Evolutionary conservation across 2,113 vertebrate species (phyloP).

Genomic region (Butastur rufipennis): DNA sequence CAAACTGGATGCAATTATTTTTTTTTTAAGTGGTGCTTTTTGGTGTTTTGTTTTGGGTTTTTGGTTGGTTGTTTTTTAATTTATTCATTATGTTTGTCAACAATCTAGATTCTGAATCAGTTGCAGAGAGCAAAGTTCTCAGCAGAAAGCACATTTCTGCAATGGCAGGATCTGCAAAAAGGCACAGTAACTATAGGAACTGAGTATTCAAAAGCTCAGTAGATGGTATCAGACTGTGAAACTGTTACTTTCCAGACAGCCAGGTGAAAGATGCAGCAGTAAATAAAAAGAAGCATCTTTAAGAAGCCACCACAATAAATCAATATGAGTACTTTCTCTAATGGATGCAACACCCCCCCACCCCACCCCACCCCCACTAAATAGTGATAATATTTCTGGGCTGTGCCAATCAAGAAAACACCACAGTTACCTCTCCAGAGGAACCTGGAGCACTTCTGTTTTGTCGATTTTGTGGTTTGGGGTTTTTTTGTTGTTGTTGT

Average conservation of each 20-base stretch:
- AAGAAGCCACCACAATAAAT: neutral
- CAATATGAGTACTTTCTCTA: neutral
- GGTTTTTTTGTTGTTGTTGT: too few species aligned
- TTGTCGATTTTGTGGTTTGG: neutral
- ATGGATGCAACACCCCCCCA: neutral
- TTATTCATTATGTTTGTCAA: neutral
- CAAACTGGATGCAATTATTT: neutral
- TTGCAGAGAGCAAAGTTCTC: neutral
- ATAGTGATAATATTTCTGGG: neutral
- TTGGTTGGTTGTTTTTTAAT: neutral
- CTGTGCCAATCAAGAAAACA: neutral
- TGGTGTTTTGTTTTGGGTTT: neutral
- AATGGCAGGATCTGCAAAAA: neutral
- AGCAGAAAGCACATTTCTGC: neutral
- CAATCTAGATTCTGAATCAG: neutral
- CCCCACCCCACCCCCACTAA: neutral
- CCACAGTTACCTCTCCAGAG: neutral
- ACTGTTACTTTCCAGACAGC: neutral
- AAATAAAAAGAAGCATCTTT: neutral
- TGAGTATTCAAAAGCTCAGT: neutral
- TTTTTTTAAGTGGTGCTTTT: neutral
- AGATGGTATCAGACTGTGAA: neutral
- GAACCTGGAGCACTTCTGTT: neutral
- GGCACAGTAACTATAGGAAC: neutral
- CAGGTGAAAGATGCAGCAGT: neutral